phyloP scores from a whole-genome alignment of 2,113 vertebrate genomes.

The Eublepharis macularius region DNA sequence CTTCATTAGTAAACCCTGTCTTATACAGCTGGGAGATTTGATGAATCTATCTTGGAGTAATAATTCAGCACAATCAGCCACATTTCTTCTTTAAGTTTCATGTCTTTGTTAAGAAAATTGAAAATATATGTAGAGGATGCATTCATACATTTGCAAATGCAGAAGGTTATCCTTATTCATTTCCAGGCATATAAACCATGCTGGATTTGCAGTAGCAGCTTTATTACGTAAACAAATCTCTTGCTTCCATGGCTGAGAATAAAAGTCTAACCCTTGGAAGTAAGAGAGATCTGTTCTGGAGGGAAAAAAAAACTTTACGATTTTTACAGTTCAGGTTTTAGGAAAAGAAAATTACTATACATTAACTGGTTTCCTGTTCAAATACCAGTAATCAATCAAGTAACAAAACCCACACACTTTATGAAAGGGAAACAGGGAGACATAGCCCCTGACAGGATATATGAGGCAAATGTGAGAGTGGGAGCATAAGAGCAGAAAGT shows the following conservation, averaged over 20 bases:
- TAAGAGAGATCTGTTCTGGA: slow-evolving; percentile 53
- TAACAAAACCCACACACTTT: not conserved
- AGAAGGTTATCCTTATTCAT: slow-evolving; percentile 54
- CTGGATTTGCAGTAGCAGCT: slow-evolving; percentile 32
- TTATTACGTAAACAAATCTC: slow-evolving; percentile 58
- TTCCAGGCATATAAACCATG: slow-evolving; percentile 55
- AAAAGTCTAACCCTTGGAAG: slow-evolving; percentile 32
- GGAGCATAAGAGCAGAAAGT: too few species aligned
- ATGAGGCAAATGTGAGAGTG: not conserved
- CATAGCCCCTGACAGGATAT: not conserved
- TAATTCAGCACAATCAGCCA: slow-evolving; percentile 97
- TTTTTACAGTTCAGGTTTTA: slow-evolving; percentile 45
- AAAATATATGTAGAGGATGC: slow-evolving; percentile 55
- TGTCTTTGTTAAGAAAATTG: slow-evolving; percentile 82
- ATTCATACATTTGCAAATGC: slow-evolving; percentile 48
- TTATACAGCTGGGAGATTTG: slow-evolving; percentile 97
- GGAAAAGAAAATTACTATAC: slow-evolving; percentile 41
- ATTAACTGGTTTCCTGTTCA: not conserved
- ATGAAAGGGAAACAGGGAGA: not conserved
- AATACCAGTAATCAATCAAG: not conserved
- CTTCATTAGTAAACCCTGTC: slow-evolving; percentile 99
- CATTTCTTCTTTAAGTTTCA: slow-evolving; percentile 85
- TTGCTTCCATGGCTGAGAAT: slow-evolving; percentile 50
- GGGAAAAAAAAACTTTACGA: slow-evolving; percentile 43
- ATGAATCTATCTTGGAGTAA: slow-evolving; percentile 97